phyloP scores from a whole-genome alignment of 2,797 vertebrate genomes.

The Clamator glandarius region DNA sequence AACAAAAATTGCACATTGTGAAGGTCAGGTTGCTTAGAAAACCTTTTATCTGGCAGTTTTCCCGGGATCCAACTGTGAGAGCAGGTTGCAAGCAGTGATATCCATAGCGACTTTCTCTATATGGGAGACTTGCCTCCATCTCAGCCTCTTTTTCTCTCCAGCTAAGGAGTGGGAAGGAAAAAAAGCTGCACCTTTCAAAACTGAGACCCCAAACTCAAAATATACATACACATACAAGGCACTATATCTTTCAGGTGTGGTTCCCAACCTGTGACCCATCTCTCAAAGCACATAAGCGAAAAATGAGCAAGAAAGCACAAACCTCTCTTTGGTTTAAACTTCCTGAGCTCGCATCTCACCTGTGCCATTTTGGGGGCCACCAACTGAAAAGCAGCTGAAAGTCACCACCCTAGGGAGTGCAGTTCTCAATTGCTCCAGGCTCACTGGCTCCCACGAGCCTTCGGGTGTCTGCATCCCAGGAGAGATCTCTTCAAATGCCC shows the following conservation, averaged over 20 bases:
- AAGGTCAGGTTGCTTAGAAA: neutral
- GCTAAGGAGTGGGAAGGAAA: neutral
- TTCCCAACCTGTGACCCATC: neutral
- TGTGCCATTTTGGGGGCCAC: neutral
- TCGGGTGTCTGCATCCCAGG: fast-evolving
- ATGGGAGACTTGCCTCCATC: neutral
- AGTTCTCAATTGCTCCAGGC: neutral
- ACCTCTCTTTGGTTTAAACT: neutral
- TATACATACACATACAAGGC: fast-evolving
- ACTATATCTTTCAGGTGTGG: neutral
- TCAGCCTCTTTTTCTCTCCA: neutral
- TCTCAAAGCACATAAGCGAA: neutral
- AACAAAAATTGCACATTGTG: neutral
- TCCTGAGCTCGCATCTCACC: neutral
- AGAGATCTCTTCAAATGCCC: neutral
- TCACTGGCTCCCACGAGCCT: neutral
- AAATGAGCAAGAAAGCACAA: neutral
- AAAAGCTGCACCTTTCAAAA: neutral
- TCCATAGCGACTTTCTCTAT: neutral
- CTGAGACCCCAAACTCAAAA: neutral
- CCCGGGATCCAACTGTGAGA: neutral
- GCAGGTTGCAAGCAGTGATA: neutral
- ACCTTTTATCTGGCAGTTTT: neutral
- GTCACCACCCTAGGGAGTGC: fast-evolving
- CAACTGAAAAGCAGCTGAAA: neutral